phyloP scores from a whole-genome alignment of 2,797 vertebrate genomes.

The Macrochelys suwanniensis region DNA sequence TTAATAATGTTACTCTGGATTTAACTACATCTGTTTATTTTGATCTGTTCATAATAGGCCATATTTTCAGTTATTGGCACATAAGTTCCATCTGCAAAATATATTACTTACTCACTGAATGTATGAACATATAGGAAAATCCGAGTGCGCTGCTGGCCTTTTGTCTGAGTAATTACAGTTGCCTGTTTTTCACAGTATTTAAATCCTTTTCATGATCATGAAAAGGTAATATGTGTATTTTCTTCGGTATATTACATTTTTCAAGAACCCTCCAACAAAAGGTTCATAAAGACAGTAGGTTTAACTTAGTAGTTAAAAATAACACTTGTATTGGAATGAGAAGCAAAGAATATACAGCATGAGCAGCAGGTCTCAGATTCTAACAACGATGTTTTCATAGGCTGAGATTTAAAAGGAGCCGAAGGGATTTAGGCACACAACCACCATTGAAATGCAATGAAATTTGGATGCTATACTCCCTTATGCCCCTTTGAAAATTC shows the following conservation, averaged over 20 bases:
- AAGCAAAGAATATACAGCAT: background rate
- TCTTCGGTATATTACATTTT: background rate
- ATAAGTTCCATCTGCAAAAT: conserved; percentile 57
- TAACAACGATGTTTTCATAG: background rate
- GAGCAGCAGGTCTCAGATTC: background rate
- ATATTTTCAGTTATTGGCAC: conserved; percentile 36
- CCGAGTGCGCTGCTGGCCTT: background rate
- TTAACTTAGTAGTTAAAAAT: background rate
- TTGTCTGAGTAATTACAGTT: background rate
- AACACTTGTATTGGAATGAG: background rate
- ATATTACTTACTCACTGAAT: background rate
- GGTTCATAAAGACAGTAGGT: background rate
- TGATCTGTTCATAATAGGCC: conserved; percentile 15
- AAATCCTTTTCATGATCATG: background rate
- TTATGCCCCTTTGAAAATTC: background rate
- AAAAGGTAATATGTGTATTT: background rate
- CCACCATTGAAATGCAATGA: background rate
- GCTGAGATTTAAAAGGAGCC: background rate
- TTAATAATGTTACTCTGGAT: background rate
- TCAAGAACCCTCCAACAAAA: background rate
- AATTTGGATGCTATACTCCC: background rate
- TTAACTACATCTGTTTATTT: conserved; percentile 18
- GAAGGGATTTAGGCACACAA: background rate
- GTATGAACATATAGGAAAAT: background rate
- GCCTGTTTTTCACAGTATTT: background rate